A percentile compares a stretch with the other conserved stretches of the same genome.
Evolutionary conservation across 2,113 vertebrate genomes (phyloP).

Genomic region (Apus apus): DNA sequence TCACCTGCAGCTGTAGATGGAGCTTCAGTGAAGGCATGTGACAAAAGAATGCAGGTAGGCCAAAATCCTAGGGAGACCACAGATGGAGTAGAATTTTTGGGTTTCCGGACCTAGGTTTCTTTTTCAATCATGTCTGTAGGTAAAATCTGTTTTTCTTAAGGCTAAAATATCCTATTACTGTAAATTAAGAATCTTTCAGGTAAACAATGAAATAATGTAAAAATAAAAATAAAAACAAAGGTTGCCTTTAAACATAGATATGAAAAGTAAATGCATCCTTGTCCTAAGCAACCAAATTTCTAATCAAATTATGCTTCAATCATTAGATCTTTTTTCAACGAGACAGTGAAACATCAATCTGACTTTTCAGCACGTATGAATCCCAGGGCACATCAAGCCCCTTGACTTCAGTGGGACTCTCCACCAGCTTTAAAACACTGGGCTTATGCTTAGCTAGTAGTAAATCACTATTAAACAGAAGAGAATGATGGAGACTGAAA

Average conservation of each 20-base stretch:
- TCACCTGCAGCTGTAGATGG: not conserved
- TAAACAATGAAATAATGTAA: not conserved
- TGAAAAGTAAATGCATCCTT: not conserved
- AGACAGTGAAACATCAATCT: not conserved
- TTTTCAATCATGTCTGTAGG: not conserved
- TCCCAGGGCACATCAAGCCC: not conserved
- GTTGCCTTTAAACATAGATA: not conserved
- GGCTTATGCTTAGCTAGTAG: not conserved
- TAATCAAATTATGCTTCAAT: not conserved
- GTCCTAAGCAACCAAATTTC: not conserved
- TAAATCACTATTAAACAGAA: conserved; percentile 40
- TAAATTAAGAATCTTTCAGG: not conserved
- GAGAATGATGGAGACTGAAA: not conserved
- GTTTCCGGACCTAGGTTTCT: not conserved
- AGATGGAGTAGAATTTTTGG: not conserved
- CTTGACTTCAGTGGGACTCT: not conserved
- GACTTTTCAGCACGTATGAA: not conserved
- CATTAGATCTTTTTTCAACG: not conserved
- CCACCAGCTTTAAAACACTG: not conserved
- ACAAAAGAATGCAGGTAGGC: not conserved
- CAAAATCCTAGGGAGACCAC: not conserved
- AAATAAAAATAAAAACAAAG: not conserved
- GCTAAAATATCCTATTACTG: not conserved
- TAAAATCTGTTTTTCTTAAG: not conserved
- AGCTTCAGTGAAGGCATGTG: not conserved